Evolutionary conservation across 1,140 invertebrate genomes (phyloP), one percentile per base, ranked within the genome.

Genomic region (Conus betulinus): DNA sequence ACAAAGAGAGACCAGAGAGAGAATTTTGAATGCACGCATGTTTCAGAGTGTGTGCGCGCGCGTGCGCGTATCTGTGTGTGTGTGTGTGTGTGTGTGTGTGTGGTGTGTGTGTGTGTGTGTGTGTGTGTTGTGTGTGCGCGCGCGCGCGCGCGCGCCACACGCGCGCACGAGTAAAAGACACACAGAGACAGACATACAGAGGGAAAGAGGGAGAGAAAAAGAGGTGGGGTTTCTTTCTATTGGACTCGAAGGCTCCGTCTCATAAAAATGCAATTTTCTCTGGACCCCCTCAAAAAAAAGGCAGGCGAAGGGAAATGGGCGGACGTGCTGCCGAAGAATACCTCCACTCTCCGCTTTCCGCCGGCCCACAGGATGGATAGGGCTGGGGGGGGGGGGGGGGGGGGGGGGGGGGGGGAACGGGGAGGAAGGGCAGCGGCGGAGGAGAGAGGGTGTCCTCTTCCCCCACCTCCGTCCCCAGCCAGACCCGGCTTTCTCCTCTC

Each of bases 231-330:
- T 13, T 20, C 17, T 13, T 23, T 71, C 67, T 23, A 23, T 71
- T 71, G 13, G 60, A 63, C 67, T 20, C 55, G 23, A 52, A 60
- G 51, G 27, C 67, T 25, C 82, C 10, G 67, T 88, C 87, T 90
- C 87, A 90, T 88, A 86, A 90, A 90, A 90, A 90, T 90, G 89
- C 89, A 90, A 88, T 90, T 88, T 90, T 87, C 89, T 84, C 85
- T 90, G 88, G 87, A 90, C 63, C 63, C 23, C 67, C 67, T 63
- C 60, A 63, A 11, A 20, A 60, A 20, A 20, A 71, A 71, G 67
- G 23, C 15, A 13, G 7, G 23, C 23, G 11, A 71, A 71, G 60
- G 25, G 76, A 85, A 90, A 90, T 90, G 89, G 84, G n/a, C 63
- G 86, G 63, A 86, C 89, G 89, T 90, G 89, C 88, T 23, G 23